Conservation (phyloP, 2,113 vertebrate species). For the Ceyx margarethae region DNA sequence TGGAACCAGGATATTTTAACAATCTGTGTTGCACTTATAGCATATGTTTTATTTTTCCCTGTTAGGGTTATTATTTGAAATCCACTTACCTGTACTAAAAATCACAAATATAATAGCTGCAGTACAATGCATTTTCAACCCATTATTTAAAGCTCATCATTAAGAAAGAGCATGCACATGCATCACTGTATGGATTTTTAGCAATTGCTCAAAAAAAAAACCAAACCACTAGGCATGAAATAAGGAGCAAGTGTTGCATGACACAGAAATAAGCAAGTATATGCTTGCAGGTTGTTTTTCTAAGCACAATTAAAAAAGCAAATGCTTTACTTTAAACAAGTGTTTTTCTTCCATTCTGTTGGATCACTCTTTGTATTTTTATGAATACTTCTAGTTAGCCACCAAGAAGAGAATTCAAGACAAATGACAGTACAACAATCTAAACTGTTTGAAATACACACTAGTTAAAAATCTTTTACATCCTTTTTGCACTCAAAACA, state of each 20-base stretch:
- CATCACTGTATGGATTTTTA: slow-evolving; percentile 40
- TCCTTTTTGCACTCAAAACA: not conserved
- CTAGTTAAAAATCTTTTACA: not conserved
- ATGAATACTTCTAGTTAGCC: not conserved
- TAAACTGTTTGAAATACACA: not conserved
- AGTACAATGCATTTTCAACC: slow-evolving; percentile 52
- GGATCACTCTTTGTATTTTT: not conserved
- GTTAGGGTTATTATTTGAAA: not conserved
- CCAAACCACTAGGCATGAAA: not conserved
- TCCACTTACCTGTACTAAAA: slow-evolving; percentile 69
- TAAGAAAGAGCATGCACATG: slow-evolving; percentile 73
- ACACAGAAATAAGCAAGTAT: slow-evolving; percentile 10
- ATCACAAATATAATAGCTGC: slow-evolving; percentile 30
- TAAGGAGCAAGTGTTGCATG: not conserved
- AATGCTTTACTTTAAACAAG: not conserved
- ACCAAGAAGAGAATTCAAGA: not conserved
- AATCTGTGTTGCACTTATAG: not conserved
- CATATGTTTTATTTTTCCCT: not conserved
- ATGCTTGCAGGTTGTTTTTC: not conserved
- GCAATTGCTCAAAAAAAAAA: slow-evolving; percentile 10
- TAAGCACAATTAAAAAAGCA: not conserved
- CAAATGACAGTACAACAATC: not conserved
- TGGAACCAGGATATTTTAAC: not conserved
- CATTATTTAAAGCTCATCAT: slow-evolving; percentile 26
- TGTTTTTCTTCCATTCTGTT: not conserved